Conservation (phyloP, 37 sponge, comb jelly and placozoan genomes). For the Axinella damicornis region DNA sequence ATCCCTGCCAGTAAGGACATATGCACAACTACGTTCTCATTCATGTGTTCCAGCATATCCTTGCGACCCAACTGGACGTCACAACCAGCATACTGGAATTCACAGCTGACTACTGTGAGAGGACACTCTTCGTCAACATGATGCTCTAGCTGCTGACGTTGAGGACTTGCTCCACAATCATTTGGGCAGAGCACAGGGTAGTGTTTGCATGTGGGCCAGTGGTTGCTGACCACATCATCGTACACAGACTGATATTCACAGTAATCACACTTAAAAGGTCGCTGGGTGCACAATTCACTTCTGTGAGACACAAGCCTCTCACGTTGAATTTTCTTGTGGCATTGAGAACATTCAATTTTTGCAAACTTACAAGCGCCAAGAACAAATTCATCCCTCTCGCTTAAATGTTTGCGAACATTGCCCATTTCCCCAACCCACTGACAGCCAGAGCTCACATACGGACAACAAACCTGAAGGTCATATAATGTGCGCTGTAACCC, state of each 20-base stretch:
- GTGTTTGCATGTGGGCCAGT: slow-evolving; percentile 12
- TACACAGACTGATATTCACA: slow-evolving; percentile 9
- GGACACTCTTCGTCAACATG: slow-evolving; percentile 14
- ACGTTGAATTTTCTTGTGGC: background rate
- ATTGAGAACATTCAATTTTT: background rate
- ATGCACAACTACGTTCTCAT: background rate
- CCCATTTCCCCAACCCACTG: background rate
- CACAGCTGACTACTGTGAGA: slow-evolving; percentile 9
- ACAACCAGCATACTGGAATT: slow-evolving; percentile 9
- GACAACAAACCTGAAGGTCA: background rate
- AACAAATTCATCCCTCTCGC: no score
- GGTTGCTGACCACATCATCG: slow-evolving; percentile 24
- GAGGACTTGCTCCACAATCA: slow-evolving; percentile 1
- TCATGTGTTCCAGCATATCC: background rate
- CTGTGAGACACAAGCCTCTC: background rate
- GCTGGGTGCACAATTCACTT: background rate
- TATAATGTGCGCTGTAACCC: background rate
- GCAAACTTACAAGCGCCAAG: background rate
- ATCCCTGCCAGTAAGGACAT: no score
- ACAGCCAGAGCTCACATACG: background rate
- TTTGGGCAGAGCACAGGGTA: slow-evolving; percentile 26
- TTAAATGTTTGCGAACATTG: background rate
- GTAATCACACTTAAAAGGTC: slow-evolving; percentile 17
- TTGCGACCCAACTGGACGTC: background rate
- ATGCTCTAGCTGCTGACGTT: background rate